Evolutionary conservation across 1,140 invertebrate species (phyloP).

Genomic region (Neodiprion fabricii): DNA sequence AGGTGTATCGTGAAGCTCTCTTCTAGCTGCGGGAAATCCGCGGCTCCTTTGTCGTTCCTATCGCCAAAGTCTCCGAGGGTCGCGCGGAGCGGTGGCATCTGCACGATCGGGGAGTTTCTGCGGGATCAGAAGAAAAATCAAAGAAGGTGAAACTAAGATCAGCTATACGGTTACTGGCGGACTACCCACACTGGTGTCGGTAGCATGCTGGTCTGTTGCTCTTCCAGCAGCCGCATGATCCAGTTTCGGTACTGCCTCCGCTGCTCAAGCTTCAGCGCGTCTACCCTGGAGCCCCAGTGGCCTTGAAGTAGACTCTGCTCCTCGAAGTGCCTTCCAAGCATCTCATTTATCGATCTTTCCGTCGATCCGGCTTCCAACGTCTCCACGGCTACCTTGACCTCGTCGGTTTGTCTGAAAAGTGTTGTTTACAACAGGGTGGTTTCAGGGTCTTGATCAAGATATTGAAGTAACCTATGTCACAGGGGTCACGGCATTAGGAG

Average conservation of each 20-base stretch:
- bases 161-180: slow-evolving; percentile 30
- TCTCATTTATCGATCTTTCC: slow-evolving; percentile 79
- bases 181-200: slow-evolving; percentile 64
- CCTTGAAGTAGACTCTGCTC: slow-evolving; percentile 78
- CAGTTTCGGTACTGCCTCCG: slow-evolving; percentile 79
- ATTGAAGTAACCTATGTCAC: too few relatives aligned
- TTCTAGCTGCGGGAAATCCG: slow-evolving; percentile 65
- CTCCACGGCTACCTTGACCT: slow-evolving; percentile 79
- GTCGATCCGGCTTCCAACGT: slow-evolving; percentile 69
- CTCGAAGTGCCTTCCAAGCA: slow-evolving; percentile 80
- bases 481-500: background rate
- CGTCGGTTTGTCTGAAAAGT: slow-evolving; percentile 71
- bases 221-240: slow-evolving; percentile 78
- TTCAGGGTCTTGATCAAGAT: slow-evolving; percentile 6
- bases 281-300: slow-evolving; percentile 78
- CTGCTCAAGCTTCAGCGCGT: slow-evolving; percentile 76
- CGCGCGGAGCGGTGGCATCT: slow-evolving; percentile 44
- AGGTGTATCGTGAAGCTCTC: slow-evolving; percentile 98
- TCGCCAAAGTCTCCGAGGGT: slow-evolving; percentile 40
- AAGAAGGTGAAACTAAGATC: background rate
- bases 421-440: background rate
- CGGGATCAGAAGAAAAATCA: slow-evolving; percentile 22
- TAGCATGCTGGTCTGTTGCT: slow-evolving; percentile 67
- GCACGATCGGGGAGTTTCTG: slow-evolving; percentile 54
- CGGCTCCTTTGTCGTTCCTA: slow-evolving; percentile 45